Conservation (phyloP, 2,797 vertebrate species). For the Lithobates pipiens region DNA sequence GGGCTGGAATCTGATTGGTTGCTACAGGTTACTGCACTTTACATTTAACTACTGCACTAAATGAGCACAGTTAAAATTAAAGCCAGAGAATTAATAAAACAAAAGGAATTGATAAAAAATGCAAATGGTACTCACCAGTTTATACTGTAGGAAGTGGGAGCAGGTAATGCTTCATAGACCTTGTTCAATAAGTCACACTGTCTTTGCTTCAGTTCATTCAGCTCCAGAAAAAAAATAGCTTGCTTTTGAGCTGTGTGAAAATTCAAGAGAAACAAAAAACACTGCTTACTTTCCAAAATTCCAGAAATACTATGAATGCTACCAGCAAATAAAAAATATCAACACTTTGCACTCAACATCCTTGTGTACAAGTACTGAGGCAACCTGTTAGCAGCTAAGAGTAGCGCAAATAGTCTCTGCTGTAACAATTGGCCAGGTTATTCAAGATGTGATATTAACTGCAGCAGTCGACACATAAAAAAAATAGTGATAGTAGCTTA, state of each 20-base stretch:
- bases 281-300: slow-evolving; percentile 71
- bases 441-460: slow-evolving; percentile 56
- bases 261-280: slow-evolving; percentile 63
- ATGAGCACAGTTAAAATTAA: no score
- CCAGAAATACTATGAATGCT: slow-evolving; percentile 64
- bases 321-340: neutral
- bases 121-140: slow-evolving; percentile 82
- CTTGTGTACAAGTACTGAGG: neutral
- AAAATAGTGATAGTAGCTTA: slow-evolving; percentile 61
- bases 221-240: slow-evolving; percentile 80
- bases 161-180: slow-evolving; percentile 80
- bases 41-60: neutral
- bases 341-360: neutral
- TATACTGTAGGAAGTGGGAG: slow-evolving; percentile 76
- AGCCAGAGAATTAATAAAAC: no score
- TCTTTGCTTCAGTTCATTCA: slow-evolving; percentile 78
- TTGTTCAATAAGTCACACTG: slow-evolving; percentile 82
- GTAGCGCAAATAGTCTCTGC: slow-evolving; percentile 8
- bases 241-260: slow-evolving; percentile 73
- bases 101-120: neutral
- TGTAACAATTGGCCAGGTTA: slow-evolving; percentile 25
- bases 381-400: slow-evolving; percentile 44
- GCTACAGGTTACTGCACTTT: no score
- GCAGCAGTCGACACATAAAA: slow-evolving; percentile 60
- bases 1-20: no score